phyloP scores from a whole-genome alignment of 1,140 invertebrate species.

The Bombus fervidus region DNA sequence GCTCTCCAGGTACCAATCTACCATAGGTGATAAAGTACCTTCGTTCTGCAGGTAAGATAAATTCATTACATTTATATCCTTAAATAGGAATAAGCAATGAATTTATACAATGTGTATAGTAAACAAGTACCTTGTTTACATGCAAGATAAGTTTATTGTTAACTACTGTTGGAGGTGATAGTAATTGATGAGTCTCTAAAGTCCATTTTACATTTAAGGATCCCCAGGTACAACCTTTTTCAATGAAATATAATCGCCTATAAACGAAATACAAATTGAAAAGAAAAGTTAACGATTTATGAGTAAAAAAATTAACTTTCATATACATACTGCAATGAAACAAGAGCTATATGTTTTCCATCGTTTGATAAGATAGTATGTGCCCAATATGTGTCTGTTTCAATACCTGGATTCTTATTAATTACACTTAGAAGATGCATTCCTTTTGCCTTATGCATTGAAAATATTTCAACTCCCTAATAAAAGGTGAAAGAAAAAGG shows the following conservation, averaged over 20 bases:
- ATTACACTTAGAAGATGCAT: conserved; percentile 84
- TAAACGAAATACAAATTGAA: conserved; percentile 54
- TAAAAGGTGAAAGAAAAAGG: neutral
- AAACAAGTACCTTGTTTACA: conserved; percentile 86
- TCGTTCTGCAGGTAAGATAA: conserved; percentile 82
- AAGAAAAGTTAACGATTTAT: no score
- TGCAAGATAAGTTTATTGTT: conserved; percentile 88
- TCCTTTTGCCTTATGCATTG: conserved; percentile 85
- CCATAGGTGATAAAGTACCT: conserved; percentile 82
- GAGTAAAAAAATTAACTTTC: neutral
- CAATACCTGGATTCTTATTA: conserved; percentile 86
- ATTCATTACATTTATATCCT: neutral
- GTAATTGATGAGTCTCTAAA: conserved; percentile 88
- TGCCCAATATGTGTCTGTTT: conserved; percentile 88
- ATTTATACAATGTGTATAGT: neutral
- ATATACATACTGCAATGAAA: conserved; percentile 81
- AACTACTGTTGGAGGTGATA: conserved; percentile 86
- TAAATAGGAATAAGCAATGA: neutral
- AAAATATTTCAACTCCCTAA: conserved; percentile 87
- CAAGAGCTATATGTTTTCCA: conserved; percentile 81
- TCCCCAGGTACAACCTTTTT: conserved; percentile 87
- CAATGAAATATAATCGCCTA: conserved; percentile 89
- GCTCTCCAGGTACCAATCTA: conserved; percentile 87
- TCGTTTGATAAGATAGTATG: conserved; percentile 86
- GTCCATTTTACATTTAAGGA: conserved; percentile 91